Base-by-base conservation (phyloP, 2,888 invertebrate species). In the Lasioglossum pauxillum region DNA sequence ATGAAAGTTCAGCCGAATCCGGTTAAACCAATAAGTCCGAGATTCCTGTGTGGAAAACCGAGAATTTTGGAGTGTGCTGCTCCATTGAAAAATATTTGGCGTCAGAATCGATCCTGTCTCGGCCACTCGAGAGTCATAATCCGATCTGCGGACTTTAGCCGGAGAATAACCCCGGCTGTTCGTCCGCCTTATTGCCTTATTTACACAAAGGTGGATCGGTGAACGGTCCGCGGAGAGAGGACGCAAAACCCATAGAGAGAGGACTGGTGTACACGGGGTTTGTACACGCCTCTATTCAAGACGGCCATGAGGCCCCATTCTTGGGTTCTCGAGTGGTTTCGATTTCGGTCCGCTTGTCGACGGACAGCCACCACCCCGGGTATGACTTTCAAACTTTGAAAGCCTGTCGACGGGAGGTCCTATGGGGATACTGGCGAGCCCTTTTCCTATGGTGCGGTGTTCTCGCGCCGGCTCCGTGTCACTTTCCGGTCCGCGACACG, bases 331-430 rank as follows among this genome's bases (percentile, higher is more conserved):
- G 90, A 93, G 93, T 93, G 93, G 93, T 93, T 92, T 93, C 91
- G 90, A 90, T 92, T 93, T 93, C 92, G 91, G 88, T 88, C 88
- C 90, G 90, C 89, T 89, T 90, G 79, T 87, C 88, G 75, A 81
- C 83, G 82, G 38, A 72, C 78, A 85, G 46, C 75, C 85, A 79
- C 80, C 82, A 76, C 84, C 75, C 60, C 79, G 85, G 92, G 93
- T 93, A 93, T 93, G 94, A 93, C 93, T 94, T 94, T 93, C 92
- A 93, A 93, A 93, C 92, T 31, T 86, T 93, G 91, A 93, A 92
- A 92, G 92, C 87, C 86, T 88, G 87, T 89, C 94, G 90, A 93
- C 94, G 91, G 94, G 94, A 93, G 94, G 93, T 94, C 93, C 87
- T 87, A 38, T 74, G 85, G 90, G 90, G 91, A 89, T 82, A 89